Percentiles rank a stretch among this genome's conserved stretches.
Conservation (phyloP, 2,797 vertebrate species). For the Parauchenoglanis punctatus region DNA sequence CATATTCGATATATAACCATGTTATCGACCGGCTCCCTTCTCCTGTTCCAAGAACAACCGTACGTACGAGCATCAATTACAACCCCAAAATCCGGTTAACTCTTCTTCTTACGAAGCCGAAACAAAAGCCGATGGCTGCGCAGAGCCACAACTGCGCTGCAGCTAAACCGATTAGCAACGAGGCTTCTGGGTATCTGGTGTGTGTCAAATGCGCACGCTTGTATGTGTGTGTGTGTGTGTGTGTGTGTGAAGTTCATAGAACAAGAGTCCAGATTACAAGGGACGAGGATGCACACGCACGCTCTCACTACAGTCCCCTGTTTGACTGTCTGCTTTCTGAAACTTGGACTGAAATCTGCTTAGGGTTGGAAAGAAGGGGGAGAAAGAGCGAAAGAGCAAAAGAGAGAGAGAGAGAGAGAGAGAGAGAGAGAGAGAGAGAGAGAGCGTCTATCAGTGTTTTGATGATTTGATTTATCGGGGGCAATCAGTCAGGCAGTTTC, state of each 20-base stretch:
- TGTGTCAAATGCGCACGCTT: conserved; percentile 72
- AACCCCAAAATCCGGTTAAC: conserved; percentile 74
- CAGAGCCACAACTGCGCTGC: conserved; percentile 75
- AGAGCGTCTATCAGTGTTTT: conserved; percentile 79
- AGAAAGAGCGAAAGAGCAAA: conserved; percentile 83
- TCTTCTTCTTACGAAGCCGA: conserved; percentile 69
- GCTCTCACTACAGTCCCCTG: neutral
- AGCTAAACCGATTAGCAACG: conserved; percentile 83
- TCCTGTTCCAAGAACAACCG: conserved; percentile 64
- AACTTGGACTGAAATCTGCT: conserved; percentile 66
- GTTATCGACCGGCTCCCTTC: conserved; percentile 55
- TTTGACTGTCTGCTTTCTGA: conserved; percentile 19
- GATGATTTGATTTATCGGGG: conserved; percentile 89
- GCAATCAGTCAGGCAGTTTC: conserved; percentile 86
- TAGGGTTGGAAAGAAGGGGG: neutral
- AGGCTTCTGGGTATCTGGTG: conserved; percentile 85
- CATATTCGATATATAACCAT: conserved; percentile 55
- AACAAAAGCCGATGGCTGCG: conserved; percentile 74
- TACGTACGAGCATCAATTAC: conserved; percentile 70
- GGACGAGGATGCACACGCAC: neutral
- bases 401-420: conserved; percentile 73
- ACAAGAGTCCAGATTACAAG: conserved; percentile 72
- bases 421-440: conserved; percentile 72
- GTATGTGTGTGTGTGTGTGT: conserved; percentile 28
- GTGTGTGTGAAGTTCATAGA: conserved; percentile 28